Conservation (phyloP, 1,140 invertebrate species). For the Nasonia longicornis region DNA sequence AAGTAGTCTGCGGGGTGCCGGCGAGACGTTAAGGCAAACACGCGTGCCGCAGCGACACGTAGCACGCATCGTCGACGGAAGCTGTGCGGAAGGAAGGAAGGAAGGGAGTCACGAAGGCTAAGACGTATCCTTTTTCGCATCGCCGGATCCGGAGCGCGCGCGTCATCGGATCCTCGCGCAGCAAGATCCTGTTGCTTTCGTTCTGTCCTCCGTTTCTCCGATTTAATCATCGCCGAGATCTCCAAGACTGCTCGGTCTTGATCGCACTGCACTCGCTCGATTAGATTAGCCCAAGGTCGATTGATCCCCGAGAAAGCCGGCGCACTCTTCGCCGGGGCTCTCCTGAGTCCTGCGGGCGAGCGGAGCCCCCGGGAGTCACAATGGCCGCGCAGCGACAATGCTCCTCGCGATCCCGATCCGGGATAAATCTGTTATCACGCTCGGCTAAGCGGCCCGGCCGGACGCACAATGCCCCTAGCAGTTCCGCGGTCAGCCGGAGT, state of each 20-base stretch:
- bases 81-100: background rate
- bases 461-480: slow-evolving; percentile 44
- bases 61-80: background rate
- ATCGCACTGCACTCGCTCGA: too few relatives aligned
- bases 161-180: background rate
- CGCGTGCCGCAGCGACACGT: slow-evolving; percentile 23
- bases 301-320: background rate
- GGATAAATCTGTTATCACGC: slow-evolving; percentile 62
- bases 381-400: background rate
- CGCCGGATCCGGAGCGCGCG: too few relatives aligned
- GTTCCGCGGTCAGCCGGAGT: slow-evolving; percentile 54
- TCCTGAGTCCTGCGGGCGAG: too few relatives aligned
- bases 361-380: too few relatives aligned
- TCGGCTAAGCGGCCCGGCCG: slow-evolving; percentile 57
- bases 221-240: too few relatives aligned
- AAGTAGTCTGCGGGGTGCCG: slow-evolving; percentile 47
- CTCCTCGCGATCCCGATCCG: slow-evolving; percentile 6
- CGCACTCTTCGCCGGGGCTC: too few relatives aligned
- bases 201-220: too few relatives aligned
- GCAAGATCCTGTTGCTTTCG: background rate
- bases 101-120: background rate
- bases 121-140: slow-evolving; percentile 45
- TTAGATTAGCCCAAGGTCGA: background rate
- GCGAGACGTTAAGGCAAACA: slow-evolving; percentile 64
- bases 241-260: too few relatives aligned